phyloP scores from a whole-genome alignment of 2,888 invertebrate genomes.

The Eristalis tenax region DNA sequence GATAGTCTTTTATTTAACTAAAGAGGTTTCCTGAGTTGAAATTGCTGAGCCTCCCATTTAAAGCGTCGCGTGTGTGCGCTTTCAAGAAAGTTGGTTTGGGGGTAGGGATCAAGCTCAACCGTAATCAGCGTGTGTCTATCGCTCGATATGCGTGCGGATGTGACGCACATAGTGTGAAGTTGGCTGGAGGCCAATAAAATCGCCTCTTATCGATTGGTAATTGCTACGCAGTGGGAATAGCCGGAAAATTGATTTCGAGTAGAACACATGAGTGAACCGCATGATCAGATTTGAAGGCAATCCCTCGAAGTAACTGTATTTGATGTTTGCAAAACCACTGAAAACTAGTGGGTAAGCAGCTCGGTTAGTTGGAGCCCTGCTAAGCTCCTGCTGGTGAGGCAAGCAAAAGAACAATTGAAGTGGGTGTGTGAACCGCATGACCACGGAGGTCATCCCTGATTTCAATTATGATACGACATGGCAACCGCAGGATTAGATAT shows the following conservation, averaged over 20 bases:
- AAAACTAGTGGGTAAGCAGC: not conserved
- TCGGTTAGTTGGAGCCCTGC: not conserved
- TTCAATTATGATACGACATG: constrained; percentile 25
- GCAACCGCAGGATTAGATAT: constrained; percentile 10
- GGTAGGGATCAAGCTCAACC: not conserved
- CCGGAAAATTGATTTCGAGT: not conserved
- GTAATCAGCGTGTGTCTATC: too few relatives aligned
- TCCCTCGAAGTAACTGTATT: not conserved
- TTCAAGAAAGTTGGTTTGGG: not conserved
- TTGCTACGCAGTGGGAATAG: not conserved
- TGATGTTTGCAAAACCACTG: constrained; percentile 18
- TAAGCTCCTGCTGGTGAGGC: not conserved
- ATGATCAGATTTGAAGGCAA: not conserved
- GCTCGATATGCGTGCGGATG: not conserved
- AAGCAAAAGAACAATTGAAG: too few relatives aligned
- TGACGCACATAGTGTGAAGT: not conserved
- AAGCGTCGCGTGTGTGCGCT: not conserved
- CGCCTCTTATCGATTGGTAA: constrained; percentile 13
- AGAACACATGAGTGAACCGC: not conserved
- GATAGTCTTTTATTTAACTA: constrained; percentile 43
- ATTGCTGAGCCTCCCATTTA: not conserved
- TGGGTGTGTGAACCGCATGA: too few relatives aligned
- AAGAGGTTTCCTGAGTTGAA: constrained; percentile 26
- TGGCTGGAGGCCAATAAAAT: not conserved
- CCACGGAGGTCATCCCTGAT: not conserved